phyloP scores from a whole-genome alignment of 2,888 invertebrate genomes.

The Elmis aenea region DNA sequence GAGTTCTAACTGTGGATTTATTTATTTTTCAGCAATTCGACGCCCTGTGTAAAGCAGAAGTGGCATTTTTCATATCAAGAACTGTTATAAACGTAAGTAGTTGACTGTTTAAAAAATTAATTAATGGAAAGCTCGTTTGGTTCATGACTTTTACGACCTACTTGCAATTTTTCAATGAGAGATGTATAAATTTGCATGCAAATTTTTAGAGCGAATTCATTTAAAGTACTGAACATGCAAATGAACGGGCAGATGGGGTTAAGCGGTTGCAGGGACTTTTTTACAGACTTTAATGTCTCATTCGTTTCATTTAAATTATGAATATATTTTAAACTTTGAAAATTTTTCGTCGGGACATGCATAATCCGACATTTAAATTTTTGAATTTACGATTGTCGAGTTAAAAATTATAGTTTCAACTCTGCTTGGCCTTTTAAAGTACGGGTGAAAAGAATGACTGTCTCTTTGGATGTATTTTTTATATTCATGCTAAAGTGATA shows the following conservation, averaged over 20 bases:
- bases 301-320: too few species aligned
- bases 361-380: too few species aligned
- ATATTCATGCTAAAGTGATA: too few species aligned
- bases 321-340: too few species aligned
- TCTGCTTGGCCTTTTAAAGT: too few species aligned
- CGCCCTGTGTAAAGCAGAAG: slow-evolving; percentile 71
- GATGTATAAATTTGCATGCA: slow-evolving; percentile 8
- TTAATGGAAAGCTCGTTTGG: slow-evolving; percentile 3
- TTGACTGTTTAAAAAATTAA: neutral
- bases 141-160: neutral
- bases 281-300: too few species aligned
- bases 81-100: slow-evolving; percentile 69
- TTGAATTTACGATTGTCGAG: too few species aligned
- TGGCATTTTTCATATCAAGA: slow-evolving; percentile 69
- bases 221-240: slow-evolving; percentile 11
- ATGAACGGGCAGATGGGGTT: slow-evolving; percentile 7
- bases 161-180: slow-evolving; percentile 7
- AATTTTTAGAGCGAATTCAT: slow-evolving; percentile 7
- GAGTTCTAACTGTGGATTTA: too few species aligned
- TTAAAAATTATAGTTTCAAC: too few species aligned
- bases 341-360: too few species aligned
- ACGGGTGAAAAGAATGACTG: too few species aligned
- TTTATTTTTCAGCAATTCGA: slow-evolving; percentile 71
- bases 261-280: slow-evolving; percentile 1
- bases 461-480: too few species aligned